phyloP scores from a whole-genome alignment of 2,113 vertebrate genomes.

The Axis porcinus region DNA sequence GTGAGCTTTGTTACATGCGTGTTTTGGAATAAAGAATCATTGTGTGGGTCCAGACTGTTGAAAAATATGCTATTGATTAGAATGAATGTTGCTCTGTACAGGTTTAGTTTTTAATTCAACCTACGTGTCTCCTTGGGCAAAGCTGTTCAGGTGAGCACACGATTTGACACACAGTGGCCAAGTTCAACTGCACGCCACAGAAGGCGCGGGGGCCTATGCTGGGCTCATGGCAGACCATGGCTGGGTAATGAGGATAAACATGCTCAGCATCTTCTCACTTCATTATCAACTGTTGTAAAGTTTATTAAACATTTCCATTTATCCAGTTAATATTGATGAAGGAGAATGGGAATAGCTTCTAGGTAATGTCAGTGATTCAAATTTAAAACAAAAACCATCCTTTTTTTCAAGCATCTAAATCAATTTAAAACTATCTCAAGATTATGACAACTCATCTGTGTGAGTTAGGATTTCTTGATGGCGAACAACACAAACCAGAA shows the following conservation, averaged over 20 bases:
- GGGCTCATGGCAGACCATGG: not conserved
- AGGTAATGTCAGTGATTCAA: not conserved
- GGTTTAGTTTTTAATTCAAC: not conserved
- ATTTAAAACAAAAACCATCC: constrained; percentile 6
- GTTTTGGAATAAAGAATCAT: not conserved
- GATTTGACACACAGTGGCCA: not conserved
- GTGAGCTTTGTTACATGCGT: not conserved
- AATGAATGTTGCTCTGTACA: not conserved
- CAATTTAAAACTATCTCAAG: constrained; percentile 11
- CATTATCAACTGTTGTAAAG: not conserved
- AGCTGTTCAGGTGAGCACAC: not conserved
- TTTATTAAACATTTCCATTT: not conserved
- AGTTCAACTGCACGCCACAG: not conserved
- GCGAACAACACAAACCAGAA: not conserved
- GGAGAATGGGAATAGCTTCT: not conserved
- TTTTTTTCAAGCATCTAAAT: not conserved
- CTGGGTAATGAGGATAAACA: not conserved
- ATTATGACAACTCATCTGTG: not conserved
- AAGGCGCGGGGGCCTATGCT: not conserved
- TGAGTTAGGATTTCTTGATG: not conserved
- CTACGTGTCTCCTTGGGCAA: not conserved
- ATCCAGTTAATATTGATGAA: constrained; percentile 8
- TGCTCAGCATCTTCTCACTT: not conserved
- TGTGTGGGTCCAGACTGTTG: not conserved
- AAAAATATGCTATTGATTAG: not conserved